These are phyloP conservation scores for Criorhina ranunculi DNA, from an alignment of 2,888 invertebrate genomes.

Conservation along the genomic window DNA sequence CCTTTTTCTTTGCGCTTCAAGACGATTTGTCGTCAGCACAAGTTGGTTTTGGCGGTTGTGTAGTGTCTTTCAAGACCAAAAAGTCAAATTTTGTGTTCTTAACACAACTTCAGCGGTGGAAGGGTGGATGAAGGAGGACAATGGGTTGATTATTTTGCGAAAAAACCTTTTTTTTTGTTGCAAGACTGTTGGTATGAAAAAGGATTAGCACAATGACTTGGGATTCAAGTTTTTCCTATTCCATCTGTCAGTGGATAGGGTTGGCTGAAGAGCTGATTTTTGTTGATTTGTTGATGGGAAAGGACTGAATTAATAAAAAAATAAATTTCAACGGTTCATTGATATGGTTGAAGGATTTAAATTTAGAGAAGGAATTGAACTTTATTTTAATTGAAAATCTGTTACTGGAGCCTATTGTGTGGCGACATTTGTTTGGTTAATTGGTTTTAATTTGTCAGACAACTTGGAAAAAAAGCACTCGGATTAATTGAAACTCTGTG, in stretches of 20 bases:
- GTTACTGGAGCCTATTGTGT: too few relatives aligned
- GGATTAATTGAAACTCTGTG: too few relatives aligned
- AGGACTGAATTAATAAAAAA: slow-evolving; percentile 23
- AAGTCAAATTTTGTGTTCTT: slow-evolving; percentile 47
- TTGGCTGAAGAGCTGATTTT: not conserved
- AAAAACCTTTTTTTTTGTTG: not conserved
- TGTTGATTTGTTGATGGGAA: not conserved
- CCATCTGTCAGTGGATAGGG: not conserved
- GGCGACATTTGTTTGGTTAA: too few relatives aligned
- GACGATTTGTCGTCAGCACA: slow-evolving; percentile 62
- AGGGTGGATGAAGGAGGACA: not conserved
- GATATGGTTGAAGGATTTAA: slow-evolving; percentile 1
- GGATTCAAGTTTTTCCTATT: slow-evolving; percentile 6
- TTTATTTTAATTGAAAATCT: not conserved
- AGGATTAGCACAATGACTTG: slow-evolving; percentile 31
- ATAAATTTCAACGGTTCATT: slow-evolving; percentile 21
- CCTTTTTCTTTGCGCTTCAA: slow-evolving; percentile 25
- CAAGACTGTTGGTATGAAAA: not conserved
- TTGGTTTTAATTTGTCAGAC: not conserved
- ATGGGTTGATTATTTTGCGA: slow-evolving; percentile 14
- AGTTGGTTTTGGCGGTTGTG: slow-evolving; percentile 22
- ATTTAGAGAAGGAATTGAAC: slow-evolving; percentile 4
- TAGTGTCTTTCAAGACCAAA: slow-evolving; percentile 39
- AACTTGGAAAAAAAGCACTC: too few relatives aligned
- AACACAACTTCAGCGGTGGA: slow-evolving; percentile 12